These are phyloP conservation scores for Tympanuchus pallidicinctus DNA, from an alignment of 2,113 vertebrate species.

Conservation along the genomic window DNA sequence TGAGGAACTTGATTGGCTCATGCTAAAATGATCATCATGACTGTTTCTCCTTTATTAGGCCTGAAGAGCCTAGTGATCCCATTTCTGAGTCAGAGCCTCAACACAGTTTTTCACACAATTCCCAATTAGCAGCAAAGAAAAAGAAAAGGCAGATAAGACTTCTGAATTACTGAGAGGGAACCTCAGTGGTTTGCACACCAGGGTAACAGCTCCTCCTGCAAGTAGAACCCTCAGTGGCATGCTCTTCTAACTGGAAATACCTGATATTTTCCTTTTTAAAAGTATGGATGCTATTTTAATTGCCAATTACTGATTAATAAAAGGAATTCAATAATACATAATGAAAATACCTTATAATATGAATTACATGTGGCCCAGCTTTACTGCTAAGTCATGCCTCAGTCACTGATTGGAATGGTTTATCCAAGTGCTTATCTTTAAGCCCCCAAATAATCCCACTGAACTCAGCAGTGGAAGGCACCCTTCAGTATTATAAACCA, in stretches of 20 bases:
- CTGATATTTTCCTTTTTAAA: background rate
- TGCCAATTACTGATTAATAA: background rate
- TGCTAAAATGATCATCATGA: rapidly evolving
- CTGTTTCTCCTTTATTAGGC: background rate
- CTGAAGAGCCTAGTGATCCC: background rate
- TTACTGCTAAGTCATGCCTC: background rate
- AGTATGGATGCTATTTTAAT: background rate
- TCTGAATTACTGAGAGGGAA: background rate
- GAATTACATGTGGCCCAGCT: background rate
- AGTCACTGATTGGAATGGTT: background rate
- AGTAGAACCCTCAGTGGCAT: background rate
- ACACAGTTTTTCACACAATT: background rate
- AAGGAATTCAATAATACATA: background rate
- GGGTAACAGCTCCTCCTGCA: background rate
- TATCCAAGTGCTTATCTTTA: background rate
- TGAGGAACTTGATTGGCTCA: background rate
- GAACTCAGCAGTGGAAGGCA: conserved; percentile 11
- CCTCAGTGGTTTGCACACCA: background rate
- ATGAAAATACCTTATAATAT: background rate
- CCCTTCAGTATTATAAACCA: background rate
- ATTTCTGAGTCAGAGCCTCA: rapidly evolving
- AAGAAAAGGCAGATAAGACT: background rate
- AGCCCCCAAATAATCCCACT: background rate
- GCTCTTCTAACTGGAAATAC: background rate
- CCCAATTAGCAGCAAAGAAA: background rate